Evolutionary conservation across 2,888 invertebrate genomes (phyloP), one percentile per base, ranked within the genome.

Genomic region (Crocallis elinguaria): DNA sequence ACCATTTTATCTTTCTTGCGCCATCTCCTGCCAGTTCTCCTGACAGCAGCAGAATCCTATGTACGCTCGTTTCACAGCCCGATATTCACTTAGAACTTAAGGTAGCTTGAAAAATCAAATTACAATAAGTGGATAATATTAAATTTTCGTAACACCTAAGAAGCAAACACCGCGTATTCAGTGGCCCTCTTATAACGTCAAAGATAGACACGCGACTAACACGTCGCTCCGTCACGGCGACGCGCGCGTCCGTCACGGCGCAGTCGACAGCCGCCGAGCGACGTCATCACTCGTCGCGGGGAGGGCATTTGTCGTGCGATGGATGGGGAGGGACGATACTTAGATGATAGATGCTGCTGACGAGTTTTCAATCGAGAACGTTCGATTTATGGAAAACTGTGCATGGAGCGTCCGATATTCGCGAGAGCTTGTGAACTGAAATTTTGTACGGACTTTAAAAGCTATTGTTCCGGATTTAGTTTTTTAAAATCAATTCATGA

Each of bases 201-300:
- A 21, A 54, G 45, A 44, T 54, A 32, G 48, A 44, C 52, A 44
- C 41, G 41, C 16, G 11, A 25, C 42, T 38, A 49, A 43, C 54
- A 49, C 56, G 59, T 51, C 64, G 57, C 58, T 67, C 57, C 56
- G 68, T 69, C 71, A 67, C 60, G 56, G 33, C 56, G 59, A 60
- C 64, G 61, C 59, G 57, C 59, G 62, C 66, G 67, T 69, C 57
- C 57, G 62, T 69, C 70, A 69, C 66, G 38, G 45, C 49, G 48
- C 59, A 54, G 61, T 64, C 68, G 58, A 49, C 57, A 53, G 50
- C 23, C 49, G 43, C 57, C 64, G 62, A 69, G 69, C 59, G 68
- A 60, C 64, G 54, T 57, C 63, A 72, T 74, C 62, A 69, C 61
- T 74, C 65, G 55, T 57, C 49, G 35, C 50, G 36, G 50, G 50